Percentiles rank a stretch among this genome's conserved stretches.
Conservation (phyloP, 2,113 vertebrate genomes). For the Antennarius striatus region DNA sequence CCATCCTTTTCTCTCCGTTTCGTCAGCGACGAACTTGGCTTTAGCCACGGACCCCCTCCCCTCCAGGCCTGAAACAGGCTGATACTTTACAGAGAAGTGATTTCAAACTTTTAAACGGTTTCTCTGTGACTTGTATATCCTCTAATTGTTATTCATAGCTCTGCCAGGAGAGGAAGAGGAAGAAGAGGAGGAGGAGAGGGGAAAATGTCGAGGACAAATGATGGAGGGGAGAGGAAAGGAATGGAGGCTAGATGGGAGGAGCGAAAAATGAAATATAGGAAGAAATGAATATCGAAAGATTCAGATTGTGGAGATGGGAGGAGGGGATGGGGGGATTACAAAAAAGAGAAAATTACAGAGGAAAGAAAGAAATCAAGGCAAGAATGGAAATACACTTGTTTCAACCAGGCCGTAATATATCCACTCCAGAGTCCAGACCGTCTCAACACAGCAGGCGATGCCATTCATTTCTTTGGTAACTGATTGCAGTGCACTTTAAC, state of each 20-base stretch:
- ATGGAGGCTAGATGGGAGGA: constrained; percentile 25
- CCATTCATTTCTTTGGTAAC: too few species aligned
- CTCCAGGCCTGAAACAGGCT: constrained; percentile 40
- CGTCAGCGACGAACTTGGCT: constrained; percentile 40
- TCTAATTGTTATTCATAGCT: constrained; percentile 80
- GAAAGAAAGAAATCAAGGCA: neutral
- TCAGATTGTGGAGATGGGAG: neutral
- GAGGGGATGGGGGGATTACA: too few species aligned
- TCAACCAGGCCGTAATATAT: too few species aligned
- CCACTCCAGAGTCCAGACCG: too few species aligned
- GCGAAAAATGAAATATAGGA: constrained; percentile 19
- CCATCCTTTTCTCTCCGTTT: constrained; percentile 31
- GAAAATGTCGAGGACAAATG: constrained; percentile 33
- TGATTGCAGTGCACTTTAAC: too few species aligned
- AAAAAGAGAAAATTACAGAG: neutral
- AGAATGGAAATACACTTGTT: too few species aligned
- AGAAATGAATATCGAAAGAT: constrained; percentile 32
- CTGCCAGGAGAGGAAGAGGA: constrained; percentile 58
- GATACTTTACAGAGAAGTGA: constrained; percentile 71
- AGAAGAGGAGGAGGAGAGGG: constrained; percentile 17
- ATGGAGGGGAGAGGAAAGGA: constrained; percentile 16
- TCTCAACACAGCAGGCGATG: too few species aligned
- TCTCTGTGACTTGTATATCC: constrained; percentile 71
- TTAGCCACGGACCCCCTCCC: constrained; percentile 20
- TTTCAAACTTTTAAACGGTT: constrained; percentile 77